phyloP scores from a whole-genome alignment of 2,797 vertebrate species.

The Champsocephalus gunnari region DNA sequence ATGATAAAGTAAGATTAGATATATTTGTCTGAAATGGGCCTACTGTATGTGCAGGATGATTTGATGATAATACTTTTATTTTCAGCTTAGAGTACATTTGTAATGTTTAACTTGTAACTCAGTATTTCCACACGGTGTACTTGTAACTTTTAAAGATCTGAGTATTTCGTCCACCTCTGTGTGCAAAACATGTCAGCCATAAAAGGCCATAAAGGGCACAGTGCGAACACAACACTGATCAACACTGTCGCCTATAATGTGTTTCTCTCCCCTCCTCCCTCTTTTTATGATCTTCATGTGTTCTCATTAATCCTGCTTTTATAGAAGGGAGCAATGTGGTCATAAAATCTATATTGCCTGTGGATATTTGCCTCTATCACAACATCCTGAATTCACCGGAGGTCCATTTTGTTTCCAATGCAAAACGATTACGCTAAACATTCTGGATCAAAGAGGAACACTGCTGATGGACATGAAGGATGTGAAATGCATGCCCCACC shows the following conservation, averaged over 20 bases:
- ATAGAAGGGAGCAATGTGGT: slow-evolving; percentile 42
- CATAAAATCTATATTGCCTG: slow-evolving; percentile 56
- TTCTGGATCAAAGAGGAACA: neutral
- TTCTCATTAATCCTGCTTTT: slow-evolving; percentile 56
- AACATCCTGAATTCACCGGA: slow-evolving; percentile 16
- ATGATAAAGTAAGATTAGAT: too few relatives aligned
- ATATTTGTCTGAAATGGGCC: too few relatives aligned
- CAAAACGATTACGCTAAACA: slow-evolving; percentile 7
- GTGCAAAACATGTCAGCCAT: slow-evolving; percentile 5
- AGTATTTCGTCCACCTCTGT: too few relatives aligned
- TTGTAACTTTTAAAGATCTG: too few relatives aligned
- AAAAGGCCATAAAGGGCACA: slow-evolving; percentile 39
- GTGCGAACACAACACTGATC: slow-evolving; percentile 31
- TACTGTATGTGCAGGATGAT: too few relatives aligned
- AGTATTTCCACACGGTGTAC: too few relatives aligned
- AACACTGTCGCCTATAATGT: neutral
- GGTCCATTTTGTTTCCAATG: slow-evolving; percentile 6
- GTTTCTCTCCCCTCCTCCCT: slow-evolving; percentile 6
- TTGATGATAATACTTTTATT: too few relatives aligned
- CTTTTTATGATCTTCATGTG: slow-evolving; percentile 70
- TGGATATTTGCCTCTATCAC: slow-evolving; percentile 1
- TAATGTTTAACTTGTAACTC: too few relatives aligned
- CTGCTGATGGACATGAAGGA: neutral
- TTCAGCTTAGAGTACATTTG: too few relatives aligned
- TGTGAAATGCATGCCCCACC: slow-evolving; percentile 77